Evolutionary conservation across 2,113 vertebrate species (phyloP).

Genomic region (Noturus placidus): DNA sequence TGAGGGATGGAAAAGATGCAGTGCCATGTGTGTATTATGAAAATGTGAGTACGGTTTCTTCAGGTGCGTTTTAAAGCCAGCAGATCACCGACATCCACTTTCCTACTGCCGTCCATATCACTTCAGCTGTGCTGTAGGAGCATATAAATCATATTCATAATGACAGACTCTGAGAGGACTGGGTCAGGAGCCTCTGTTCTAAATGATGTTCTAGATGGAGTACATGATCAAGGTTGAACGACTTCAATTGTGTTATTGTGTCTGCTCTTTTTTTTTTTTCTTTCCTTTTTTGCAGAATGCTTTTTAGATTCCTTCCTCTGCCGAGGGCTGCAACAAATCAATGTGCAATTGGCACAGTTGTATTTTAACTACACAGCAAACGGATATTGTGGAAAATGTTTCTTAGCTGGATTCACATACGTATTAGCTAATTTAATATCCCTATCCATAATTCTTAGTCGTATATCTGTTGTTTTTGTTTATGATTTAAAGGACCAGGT

Average conservation of each 20-base stretch:
- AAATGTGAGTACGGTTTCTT: slow-evolving; percentile 78
- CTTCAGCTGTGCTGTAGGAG: neutral
- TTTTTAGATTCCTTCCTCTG: neutral
- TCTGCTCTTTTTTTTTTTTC: neutral
- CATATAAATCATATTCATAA: neutral
- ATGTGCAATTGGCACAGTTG: neutral
- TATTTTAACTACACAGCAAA: neutral
- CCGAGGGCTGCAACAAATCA: neutral
- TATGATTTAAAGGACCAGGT: slow-evolving; percentile 78
- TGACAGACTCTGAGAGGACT: neutral
- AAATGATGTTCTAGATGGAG: neutral
- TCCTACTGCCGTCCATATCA: neutral
- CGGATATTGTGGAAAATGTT: neutral
- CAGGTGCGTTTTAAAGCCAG: slow-evolving; percentile 10
- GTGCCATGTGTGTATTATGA: slow-evolving; percentile 90
- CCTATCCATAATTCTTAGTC: neutral
- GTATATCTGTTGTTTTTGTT: neutral
- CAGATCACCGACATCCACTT: neutral
- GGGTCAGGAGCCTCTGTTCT: neutral
- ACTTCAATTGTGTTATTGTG: neutral
- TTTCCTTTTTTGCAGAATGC: neutral
- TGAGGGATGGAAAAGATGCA: slow-evolving; percentile 83
- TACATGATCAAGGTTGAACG: neutral
- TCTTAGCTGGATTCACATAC: neutral
- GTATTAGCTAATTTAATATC: neutral